Base-by-base conservation (phyloP, 2,113 vertebrate genomes). In the Saimiri boliviensis region DNA sequence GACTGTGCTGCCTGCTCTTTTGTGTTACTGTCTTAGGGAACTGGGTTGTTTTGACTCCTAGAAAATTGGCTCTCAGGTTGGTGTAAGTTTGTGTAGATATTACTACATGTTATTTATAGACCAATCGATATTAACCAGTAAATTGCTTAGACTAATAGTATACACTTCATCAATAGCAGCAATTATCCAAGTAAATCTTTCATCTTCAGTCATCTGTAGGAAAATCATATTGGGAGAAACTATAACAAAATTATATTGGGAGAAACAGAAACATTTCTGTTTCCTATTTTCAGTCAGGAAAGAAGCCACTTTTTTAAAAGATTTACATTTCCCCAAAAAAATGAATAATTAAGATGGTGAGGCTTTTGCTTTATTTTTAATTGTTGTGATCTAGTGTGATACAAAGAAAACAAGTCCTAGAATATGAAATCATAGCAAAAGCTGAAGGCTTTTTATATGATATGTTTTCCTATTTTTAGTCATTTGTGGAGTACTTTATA, bases 311-410 rank as follows among this genome's bases (percentile, higher is more conserved):
- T 76, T 89, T 86, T 76, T 82, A 47, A 47, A 95, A 56, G 40
- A 81, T 77, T 92, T 71, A 47, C 27, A 79, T 40, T 88, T 68
- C 5, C 8, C n/a, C 42, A 42, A 80, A n/a, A 37, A 74, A 66
- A 52, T 77, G 49, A 93, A 68, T 47, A 76, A 86, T 68, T 35
- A 92, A 94, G 68, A 77, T n/a, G 19, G 37, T 70, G 52, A 74
- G 49, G 20, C n/a, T 92, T 89, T 74, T 70, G 71, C 74, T 86
- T 89, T 40, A 19, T 94, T 92, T 93, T 94, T 79, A 81, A 86
- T 86, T 91, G 37, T 63, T 47, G 63, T 54, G 52, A 68, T 79
- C 68, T 71, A 47, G 49, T 92, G 80, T 90, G 74, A 92, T 27
- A 91, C 80, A 14, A 8, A 70, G 86, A 52, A 77, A 89, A 45